These are phyloP conservation scores for cattle (Bos taurus) DNA, from an alignment of 2,113 vertebrate genomes.

Conservation along the genomic window DNA sequence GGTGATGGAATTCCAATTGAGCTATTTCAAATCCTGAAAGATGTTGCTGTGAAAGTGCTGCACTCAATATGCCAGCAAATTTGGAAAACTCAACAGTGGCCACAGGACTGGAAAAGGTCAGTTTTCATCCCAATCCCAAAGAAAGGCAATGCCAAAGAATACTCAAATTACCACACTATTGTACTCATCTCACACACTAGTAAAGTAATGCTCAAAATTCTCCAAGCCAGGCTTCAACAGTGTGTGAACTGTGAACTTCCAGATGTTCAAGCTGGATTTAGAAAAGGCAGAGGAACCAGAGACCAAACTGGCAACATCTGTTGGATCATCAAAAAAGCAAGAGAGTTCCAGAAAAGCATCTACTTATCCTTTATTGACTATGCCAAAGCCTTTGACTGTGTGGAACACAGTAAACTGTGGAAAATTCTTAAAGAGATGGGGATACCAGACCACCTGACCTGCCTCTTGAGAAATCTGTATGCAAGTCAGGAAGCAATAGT, in stretches of 20 bases:
- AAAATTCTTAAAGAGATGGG: background rate
- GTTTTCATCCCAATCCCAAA: background rate
- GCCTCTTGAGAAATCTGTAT: background rate
- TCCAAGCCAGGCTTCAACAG: background rate
- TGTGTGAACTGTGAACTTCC: background rate
- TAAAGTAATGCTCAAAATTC: background rate
- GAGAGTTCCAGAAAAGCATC: background rate
- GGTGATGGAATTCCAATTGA: background rate
- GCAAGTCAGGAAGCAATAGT: background rate
- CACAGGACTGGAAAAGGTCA: background rate
- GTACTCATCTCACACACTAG: background rate
- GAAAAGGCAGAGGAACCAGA: background rate
- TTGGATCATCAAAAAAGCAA: background rate
- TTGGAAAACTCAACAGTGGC: background rate
- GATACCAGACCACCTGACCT: background rate
- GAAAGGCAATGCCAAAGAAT: background rate
- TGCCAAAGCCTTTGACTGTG: background rate
- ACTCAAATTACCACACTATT: fast-evolving
- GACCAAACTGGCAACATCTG: background rate
- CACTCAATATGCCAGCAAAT: background rate
- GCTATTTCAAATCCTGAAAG: background rate
- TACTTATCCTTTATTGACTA: background rate
- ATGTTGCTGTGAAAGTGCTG: background rate
- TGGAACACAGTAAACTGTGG: background rate
- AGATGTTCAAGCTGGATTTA: background rate